phyloP scores from a whole-genome alignment of 2,888 invertebrate genomes.

The Sarcophaga subvicina region DNA sequence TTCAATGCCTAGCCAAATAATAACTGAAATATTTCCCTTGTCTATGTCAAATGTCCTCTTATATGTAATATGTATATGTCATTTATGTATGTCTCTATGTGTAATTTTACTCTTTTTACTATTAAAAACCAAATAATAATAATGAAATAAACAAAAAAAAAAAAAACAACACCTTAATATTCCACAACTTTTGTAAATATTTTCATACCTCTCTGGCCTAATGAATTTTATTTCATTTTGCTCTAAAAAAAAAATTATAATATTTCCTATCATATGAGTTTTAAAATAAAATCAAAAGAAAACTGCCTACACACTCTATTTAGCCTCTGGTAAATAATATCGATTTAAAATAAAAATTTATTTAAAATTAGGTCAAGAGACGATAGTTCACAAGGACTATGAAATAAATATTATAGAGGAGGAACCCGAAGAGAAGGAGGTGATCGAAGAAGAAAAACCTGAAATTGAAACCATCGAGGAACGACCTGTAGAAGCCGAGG shows the following conservation, averaged over 20 bases:
- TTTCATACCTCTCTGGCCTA: slow-evolving; percentile 53
- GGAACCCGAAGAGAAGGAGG: slow-evolving; percentile 76
- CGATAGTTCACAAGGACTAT: slow-evolving; percentile 79
- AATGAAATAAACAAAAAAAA: no score
- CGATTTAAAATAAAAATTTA: slow-evolving; percentile 1
- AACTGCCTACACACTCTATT: slow-evolving; percentile 53
- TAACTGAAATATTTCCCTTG: slow-evolving; percentile 1
- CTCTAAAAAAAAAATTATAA: neutral
- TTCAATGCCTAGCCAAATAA: slow-evolving; percentile 21
- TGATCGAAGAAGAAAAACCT: slow-evolving; percentile 78
- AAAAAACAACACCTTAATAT: neutral
- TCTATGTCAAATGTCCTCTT: slow-evolving; percentile 16
- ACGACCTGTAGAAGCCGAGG: slow-evolving; percentile 72
- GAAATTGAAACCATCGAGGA: slow-evolving; percentile 78
- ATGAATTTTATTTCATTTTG: slow-evolving; percentile 27
- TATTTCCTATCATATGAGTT: slow-evolving; percentile 28
- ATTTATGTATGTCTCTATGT: no score
- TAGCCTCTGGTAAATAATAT: slow-evolving; percentile 17
- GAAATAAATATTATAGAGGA: slow-evolving; percentile 81
- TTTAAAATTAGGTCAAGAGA: slow-evolving; percentile 75
- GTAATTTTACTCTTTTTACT: no score
- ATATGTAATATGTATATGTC: slow-evolving; percentile 17
- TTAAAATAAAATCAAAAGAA: slow-evolving; percentile 36
- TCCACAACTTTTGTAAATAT: slow-evolving; percentile 65
- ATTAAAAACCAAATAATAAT: no score